phyloP scores from a whole-genome alignment of 2,888 invertebrate genomes.

The Melipona beecheii region DNA sequence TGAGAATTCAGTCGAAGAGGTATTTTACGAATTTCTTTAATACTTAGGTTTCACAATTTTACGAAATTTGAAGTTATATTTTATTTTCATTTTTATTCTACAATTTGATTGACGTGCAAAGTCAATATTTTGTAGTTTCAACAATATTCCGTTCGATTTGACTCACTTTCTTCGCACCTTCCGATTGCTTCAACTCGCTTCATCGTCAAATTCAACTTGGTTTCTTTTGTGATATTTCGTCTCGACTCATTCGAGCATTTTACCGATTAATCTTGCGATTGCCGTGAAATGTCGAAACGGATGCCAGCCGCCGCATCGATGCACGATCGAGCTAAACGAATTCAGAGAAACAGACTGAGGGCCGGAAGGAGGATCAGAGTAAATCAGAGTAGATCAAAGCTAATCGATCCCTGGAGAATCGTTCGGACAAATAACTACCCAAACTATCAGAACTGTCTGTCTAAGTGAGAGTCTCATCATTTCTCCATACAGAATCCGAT shows the following conservation, averaged over 20 bases:
- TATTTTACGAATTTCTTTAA: too few relatives aligned
- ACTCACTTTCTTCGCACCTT: too few relatives aligned
- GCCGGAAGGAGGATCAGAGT: neutral
- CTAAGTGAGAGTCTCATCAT: constrained; percentile 32
- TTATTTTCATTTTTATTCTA: too few relatives aligned
- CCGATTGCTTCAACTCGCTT: too few relatives aligned
- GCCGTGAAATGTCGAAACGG: neutral
- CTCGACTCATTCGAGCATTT: neutral
- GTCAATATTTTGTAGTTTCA: too few relatives aligned
- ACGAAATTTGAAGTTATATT: too few relatives aligned
- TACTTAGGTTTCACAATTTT: too few relatives aligned
- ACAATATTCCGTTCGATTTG: too few relatives aligned
- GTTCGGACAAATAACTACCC: constrained; percentile 43
- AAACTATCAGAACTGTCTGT: constrained; percentile 41
- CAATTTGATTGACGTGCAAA: too few relatives aligned
- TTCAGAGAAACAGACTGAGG: constrained; percentile 10
- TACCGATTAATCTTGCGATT: neutral
- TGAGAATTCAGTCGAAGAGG: too few relatives aligned
- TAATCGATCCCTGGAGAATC: constrained; percentile 28
- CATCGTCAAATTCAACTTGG: too few relatives aligned
- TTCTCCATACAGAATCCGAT: constrained; percentile 24
- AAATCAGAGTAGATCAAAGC: constrained; percentile 4
- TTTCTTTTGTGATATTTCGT: too few relatives aligned
- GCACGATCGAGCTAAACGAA: constrained; percentile 21
- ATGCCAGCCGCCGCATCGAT: neutral